Percentiles rank a stretch among this genome's conserved stretches.
Conservation (phyloP, 1,140 invertebrate genomes). For the Eulimnadia texana region DNA sequence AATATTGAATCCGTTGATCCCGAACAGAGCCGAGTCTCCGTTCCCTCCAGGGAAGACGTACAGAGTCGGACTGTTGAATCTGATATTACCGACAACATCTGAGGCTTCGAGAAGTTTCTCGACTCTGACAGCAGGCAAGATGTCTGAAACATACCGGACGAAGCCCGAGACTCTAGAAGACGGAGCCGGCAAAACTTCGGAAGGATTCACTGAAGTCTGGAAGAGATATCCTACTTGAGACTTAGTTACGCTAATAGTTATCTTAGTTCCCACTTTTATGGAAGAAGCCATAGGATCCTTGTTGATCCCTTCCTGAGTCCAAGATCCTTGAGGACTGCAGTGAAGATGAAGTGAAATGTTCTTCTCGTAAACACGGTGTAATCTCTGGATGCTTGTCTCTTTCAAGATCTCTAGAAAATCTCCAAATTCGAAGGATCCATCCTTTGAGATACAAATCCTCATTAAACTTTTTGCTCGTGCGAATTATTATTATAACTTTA, state of each 20-base stretch:
- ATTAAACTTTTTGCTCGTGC: too few species aligned
- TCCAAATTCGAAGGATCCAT: conserved; percentile 78
- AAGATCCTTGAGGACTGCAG: conserved; percentile 66
- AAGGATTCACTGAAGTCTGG: conserved; percentile 27
- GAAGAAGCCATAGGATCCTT: neutral
- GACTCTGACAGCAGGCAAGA: conserved; percentile 50
- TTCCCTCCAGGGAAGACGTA: conserved; percentile 96
- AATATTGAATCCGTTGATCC: conserved; percentile 96
- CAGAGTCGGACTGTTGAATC: conserved; percentile 86
- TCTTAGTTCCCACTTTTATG: too few species aligned
- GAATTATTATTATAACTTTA: too few species aligned
- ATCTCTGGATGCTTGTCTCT: conserved; percentile 78
- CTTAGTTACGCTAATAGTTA: too few species aligned
- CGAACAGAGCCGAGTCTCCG: conserved; percentile 90
- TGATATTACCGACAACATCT: conserved; percentile 89
- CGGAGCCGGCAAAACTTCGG: conserved; percentile 23
- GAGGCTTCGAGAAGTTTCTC: conserved; percentile 76
- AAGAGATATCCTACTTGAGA: too few species aligned
- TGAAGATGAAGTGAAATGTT: conserved; percentile 76
- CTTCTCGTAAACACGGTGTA: conserved; percentile 75
- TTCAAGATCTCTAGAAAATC: conserved; percentile 83
- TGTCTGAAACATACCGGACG: conserved; percentile 55
- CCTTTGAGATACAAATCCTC: conserved; percentile 50
- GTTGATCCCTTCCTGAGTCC: conserved; percentile 40
- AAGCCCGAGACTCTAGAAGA: conserved; percentile 30